phyloP scores from a whole-genome alignment of 2,888 invertebrate species.

The Hoplodrina blanda region DNA sequence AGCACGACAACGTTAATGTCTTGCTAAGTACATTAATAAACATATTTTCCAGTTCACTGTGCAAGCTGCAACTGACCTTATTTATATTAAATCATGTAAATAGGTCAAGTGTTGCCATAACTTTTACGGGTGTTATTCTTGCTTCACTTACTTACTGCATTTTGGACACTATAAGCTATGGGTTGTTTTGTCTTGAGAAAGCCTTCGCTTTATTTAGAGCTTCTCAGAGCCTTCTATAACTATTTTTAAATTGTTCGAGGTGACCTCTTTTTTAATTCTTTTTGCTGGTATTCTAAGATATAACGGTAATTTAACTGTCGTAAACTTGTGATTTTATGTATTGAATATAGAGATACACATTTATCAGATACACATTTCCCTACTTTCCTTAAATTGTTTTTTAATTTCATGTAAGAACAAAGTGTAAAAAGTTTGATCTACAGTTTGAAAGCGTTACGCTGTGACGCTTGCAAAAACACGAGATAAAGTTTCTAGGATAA shows the following conservation, averaged over 20 bases:
- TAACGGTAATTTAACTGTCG: neutral
- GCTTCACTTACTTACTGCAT: neutral
- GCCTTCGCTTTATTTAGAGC: too few species aligned
- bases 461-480: conserved; percentile 9
- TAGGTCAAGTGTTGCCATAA: conserved; percentile 3
- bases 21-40: neutral
- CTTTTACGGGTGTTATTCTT: conserved; percentile 12
- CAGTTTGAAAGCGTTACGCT: conserved; percentile 5
- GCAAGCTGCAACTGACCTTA: neutral
- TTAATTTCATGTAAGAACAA: conserved; percentile 8
- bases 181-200: too few species aligned
- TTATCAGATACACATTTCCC: neutral
- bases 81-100: conserved; percentile 3
- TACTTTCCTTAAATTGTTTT: conserved; percentile 4
- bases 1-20: neutral
- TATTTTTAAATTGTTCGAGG: too few species aligned
- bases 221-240: too few species aligned
- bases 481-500: neutral
- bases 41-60: neutral
- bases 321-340: conserved; percentile 1
- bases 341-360: neutral
- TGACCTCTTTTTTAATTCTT: too few species aligned
- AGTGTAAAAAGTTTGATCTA: neutral
- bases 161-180: neutral
- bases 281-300: too few species aligned